Evolutionary conservation across 2,888 invertebrate genomes (phyloP), one percentile per base, ranked within the genome.

Genomic region (Branchellion lobata): DNA sequence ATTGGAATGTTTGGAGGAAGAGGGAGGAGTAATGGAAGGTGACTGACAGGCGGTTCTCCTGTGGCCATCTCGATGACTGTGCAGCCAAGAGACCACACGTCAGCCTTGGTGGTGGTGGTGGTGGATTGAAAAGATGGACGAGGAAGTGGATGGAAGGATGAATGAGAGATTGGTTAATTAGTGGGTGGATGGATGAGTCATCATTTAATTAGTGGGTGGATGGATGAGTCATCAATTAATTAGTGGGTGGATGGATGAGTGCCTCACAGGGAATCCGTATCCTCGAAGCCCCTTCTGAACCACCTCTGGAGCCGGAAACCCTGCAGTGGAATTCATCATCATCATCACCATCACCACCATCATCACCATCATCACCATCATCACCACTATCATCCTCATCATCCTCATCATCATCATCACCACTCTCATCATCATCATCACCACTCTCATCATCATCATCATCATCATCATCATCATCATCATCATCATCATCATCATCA

Each of bases 261-360:
- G 80, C 88, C 89, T 90, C 88, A 93, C 94, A 21, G 96, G 94
- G 27, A 97, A 95, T 0, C 98, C 98, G 88, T 99, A 99, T 0
- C 99, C 98, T 82, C 97, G 91, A 85, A 95, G 94, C 0, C 98
- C 98, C 87, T 96, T 96, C 86, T 98, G 98, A 79, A 99, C 98
- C 14, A 98, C 97, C 89, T 99, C 99, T 0, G 99, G 99, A 0
- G 99, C 99, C 99, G 99, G 99, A 85, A 99, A 99, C 87, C 98
- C n/a, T 8, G 8, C 8, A 5, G 14, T 14, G 8, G 14, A 8
- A 5, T 14, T 57, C 61, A 14, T 24, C 5, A 5, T n/a, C 5
- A 5, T 18, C 8, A 81, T 72, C 14, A 79, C 73, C 21, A 18
- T 57, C 24, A 24, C 5, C 24, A 24, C 21, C 21, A 24, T 57